phyloP scores from a whole-genome alignment of 2,797 vertebrate species.

The Pteronotus mesoamericanus region DNA sequence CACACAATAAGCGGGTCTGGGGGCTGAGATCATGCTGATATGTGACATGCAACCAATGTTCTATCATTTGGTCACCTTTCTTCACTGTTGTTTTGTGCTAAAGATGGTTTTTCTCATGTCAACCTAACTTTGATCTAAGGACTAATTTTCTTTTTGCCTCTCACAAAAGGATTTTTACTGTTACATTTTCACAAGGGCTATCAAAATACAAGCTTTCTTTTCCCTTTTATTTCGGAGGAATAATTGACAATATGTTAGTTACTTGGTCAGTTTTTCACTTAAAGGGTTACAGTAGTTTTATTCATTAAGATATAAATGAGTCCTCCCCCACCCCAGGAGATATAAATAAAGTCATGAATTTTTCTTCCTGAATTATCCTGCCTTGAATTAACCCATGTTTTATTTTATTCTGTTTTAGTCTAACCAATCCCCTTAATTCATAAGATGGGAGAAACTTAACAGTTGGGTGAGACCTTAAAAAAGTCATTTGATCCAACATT shows the following conservation, averaged over 20 bases:
- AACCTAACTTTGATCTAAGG: not conserved
- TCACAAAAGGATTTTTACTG: not conserved
- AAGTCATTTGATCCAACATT: not conserved
- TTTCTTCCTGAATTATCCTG: not conserved
- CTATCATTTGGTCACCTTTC: not conserved
- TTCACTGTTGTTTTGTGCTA: not conserved
- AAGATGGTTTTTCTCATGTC: not conserved
- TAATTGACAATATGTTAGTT: not conserved
- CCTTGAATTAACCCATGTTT: not conserved
- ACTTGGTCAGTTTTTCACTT: not conserved
- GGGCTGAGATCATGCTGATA: no score
- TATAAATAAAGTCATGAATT: not conserved
- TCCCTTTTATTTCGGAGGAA: not conserved
- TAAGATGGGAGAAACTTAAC: not conserved
- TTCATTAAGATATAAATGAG: not conserved
- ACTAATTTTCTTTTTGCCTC: not conserved
- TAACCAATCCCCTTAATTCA: not conserved
- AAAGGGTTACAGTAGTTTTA: not conserved
- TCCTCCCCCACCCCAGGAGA: not conserved
- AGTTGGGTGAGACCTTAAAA: not conserved
- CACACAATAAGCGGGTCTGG: not conserved
- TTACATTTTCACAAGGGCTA: not conserved
- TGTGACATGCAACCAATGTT: fast-evolving
- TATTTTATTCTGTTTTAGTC: not conserved
- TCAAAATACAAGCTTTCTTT: not conserved